Conservation (phyloP, 2,797 vertebrate species). For the Ambastaia sidthimunki region DNA sequence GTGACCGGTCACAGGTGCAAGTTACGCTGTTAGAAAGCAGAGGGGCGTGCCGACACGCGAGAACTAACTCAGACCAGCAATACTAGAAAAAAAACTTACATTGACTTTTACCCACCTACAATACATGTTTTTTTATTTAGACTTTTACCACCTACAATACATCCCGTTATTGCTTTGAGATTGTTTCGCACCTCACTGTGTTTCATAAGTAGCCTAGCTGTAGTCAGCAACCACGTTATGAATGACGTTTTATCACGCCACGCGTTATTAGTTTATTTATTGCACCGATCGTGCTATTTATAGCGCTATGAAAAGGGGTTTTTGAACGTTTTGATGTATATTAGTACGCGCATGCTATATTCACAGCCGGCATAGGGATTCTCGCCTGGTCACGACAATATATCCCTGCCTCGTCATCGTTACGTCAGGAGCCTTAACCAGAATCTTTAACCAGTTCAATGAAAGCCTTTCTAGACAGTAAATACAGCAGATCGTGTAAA, state of each 20-base stretch:
- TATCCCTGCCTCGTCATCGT: constrained; percentile 61
- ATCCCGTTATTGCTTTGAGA: not conserved
- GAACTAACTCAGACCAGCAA: constrained; percentile 14
- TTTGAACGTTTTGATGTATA: not conserved
- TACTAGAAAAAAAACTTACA: not conserved
- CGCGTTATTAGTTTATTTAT: not conserved
- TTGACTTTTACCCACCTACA: not conserved
- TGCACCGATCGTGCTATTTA: not conserved
- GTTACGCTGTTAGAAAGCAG: constrained; percentile 18
- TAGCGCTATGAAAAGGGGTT: not conserved
- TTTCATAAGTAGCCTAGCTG: not conserved
- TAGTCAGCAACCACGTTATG: not conserved
- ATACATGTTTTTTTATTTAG: too few species aligned
- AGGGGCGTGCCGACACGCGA: constrained; percentile 41
- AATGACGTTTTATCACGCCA: not conserved
- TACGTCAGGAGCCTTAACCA: constrained; percentile 56
- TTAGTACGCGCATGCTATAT: not conserved
- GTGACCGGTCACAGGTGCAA: constrained; percentile 44
- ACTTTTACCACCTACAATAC: not conserved
- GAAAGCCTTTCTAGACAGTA: constrained; percentile 31
- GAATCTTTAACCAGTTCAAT: constrained; percentile 53
- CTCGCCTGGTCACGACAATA: constrained; percentile 59
- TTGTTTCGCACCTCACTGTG: not conserved
- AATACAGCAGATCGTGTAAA: constrained; percentile 15
- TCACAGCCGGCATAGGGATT: constrained; percentile 26